A percentile compares a stretch with the other conserved stretches of the same genome.
Conservation (phyloP, 2,113 vertebrate genomes). For the Stigmatopora nigra region DNA sequence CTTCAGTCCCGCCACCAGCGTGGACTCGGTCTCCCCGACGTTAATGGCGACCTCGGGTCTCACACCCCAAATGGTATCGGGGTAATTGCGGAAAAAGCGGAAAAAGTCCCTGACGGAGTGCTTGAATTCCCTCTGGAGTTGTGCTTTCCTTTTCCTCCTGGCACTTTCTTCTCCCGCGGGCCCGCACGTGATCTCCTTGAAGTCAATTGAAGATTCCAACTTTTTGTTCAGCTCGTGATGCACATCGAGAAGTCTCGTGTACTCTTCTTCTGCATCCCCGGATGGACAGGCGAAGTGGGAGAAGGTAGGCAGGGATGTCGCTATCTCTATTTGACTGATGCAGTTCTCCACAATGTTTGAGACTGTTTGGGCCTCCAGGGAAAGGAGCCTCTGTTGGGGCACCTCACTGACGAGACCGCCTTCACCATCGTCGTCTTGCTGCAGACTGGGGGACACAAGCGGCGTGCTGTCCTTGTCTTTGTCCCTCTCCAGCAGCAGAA, state of each 20-base stretch:
- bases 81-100: constrained; percentile 52
- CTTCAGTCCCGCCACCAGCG: constrained; percentile 56
- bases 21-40: constrained; percentile 13
- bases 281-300: constrained; percentile 22
- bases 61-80: constrained; percentile 42
- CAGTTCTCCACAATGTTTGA: constrained; percentile 67
- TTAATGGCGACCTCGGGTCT: not conserved
- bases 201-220: constrained; percentile 14
- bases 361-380: constrained; percentile 65
- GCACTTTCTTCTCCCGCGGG: constrained; percentile 1
- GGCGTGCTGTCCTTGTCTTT: not conserved
- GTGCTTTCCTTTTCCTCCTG: not conserved
- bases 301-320: constrained; percentile 47
- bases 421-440: constrained; percentile 2
- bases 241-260: constrained; percentile 38
- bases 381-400: constrained; percentile 49
- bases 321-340: constrained; percentile 63
- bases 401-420: constrained; percentile 24
- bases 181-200: not conserved
- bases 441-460: not conserved
- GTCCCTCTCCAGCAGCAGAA: not conserved
- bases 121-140: constrained; percentile 40
- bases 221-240: constrained; percentile 52
- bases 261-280: constrained; percentile 30
- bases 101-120: constrained; percentile 68